Conservation (phyloP, 1,140 invertebrate species). For the Sarcophaga bullata region DNA sequence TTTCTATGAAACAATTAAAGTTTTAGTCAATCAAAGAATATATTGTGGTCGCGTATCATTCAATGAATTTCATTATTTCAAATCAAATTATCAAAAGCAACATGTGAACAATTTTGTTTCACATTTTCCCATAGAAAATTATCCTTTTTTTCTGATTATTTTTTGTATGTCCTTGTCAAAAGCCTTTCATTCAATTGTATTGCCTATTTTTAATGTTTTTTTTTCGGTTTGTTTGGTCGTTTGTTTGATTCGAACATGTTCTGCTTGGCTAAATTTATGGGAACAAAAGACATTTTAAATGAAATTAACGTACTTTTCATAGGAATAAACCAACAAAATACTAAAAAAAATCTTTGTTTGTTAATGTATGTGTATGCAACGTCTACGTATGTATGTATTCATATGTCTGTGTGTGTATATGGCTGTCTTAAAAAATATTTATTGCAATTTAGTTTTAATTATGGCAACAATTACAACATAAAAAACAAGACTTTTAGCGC, state of each 20-base stretch:
- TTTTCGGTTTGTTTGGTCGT: too few relatives aligned
- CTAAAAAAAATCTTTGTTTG: neutral
- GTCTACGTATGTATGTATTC: neutral
- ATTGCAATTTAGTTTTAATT: neutral
- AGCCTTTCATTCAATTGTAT: too few relatives aligned
- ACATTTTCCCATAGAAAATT: too few relatives aligned
- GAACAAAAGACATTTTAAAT: slow-evolving; percentile 6
- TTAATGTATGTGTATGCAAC: neutral
- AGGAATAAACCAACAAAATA: neutral
- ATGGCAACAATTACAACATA: slow-evolving; percentile 6
- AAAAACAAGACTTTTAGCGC: slow-evolving; percentile 14
- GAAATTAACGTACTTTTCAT: neutral
- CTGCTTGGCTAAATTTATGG: neutral
- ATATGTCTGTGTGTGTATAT: neutral
- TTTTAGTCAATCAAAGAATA: too few relatives aligned
- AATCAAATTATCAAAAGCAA: too few relatives aligned
- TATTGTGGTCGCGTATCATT: too few relatives aligned
- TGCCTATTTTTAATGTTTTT: too few relatives aligned
- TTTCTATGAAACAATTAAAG: too few relatives aligned
- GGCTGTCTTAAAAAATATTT: neutral
- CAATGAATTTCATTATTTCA: too few relatives aligned
- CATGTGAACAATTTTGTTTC: too few relatives aligned
- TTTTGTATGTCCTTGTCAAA: too few relatives aligned
- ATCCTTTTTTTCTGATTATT: too few relatives aligned
- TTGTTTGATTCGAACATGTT: neutral